Conservation (phyloP, 2,888 invertebrate species). For the Ennomos fuscantarius region DNA sequence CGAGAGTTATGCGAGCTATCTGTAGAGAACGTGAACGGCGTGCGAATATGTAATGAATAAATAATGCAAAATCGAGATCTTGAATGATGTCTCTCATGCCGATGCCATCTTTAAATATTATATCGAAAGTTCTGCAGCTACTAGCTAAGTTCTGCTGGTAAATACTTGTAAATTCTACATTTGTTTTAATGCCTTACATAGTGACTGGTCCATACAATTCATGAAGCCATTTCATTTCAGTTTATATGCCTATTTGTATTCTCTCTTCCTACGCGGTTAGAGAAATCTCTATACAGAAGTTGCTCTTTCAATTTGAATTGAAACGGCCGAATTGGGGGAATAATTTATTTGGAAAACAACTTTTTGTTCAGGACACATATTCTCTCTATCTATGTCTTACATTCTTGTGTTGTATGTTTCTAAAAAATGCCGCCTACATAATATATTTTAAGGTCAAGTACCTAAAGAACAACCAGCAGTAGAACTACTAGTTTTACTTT, state of each 20-base stretch:
- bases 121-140: constrained; percentile 4
- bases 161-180: constrained; percentile 53
- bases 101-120: constrained; percentile 20
- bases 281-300: constrained; percentile 78
- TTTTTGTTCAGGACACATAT: constrained; percentile 63
- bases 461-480: too few relatives aligned
- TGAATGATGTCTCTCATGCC: constrained; percentile 41
- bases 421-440: too few relatives aligned
- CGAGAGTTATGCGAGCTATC: constrained; percentile 82
- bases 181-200: constrained; percentile 61
- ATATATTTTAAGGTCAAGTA: too few relatives aligned
- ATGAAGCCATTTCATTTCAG: constrained; percentile 77
- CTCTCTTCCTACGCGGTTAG: constrained; percentile 74
- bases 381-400: constrained; percentile 60
- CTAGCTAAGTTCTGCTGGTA: constrained; percentile 37
- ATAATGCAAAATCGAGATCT: constrained; percentile 49
- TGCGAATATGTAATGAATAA: constrained; percentile 77
- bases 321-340: constrained; percentile 78
- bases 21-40: constrained; percentile 76
- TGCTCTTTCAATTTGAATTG: constrained; percentile 82
- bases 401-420: constrained; percentile 46
- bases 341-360: constrained; percentile 75
- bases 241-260: constrained; percentile 81
- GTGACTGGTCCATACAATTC: constrained; percentile 69
- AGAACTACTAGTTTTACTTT: too few relatives aligned